Conservation (phyloP, 2,113 vertebrate genomes). For the Cinclus cinclus region DNA sequence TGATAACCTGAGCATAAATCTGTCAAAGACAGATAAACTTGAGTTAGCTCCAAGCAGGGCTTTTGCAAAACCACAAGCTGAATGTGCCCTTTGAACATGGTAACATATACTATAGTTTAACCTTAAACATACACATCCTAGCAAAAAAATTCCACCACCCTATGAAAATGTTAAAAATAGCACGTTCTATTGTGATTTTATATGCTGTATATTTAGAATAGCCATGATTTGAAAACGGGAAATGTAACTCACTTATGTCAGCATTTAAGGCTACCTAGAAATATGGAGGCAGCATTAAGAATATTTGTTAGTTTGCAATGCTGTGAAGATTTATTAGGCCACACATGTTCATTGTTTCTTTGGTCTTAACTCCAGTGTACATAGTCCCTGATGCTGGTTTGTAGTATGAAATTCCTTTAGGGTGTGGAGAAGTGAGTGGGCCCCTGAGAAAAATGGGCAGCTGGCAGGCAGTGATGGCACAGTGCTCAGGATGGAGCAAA, state of each 20-base stretch:
- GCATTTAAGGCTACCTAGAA: background rate
- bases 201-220: background rate
- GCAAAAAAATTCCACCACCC: background rate
- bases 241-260: background rate
- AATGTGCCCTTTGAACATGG: background rate
- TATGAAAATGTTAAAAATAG: background rate
- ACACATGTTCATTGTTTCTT: background rate
- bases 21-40: conserved; percentile 27
- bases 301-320: background rate
- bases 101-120: background rate
- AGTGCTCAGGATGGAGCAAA: background rate
- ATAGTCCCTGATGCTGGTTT: background rate
- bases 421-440: background rate
- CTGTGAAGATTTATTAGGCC: background rate
- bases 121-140: background rate
- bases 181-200: background rate
- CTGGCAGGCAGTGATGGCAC: background rate
- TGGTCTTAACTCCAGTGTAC: background rate
- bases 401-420: background rate
- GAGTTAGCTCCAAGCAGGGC: background rate
- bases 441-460: background rate
- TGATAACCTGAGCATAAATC: conserved; percentile 46
- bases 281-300: background rate
- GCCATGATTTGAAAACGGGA: background rate
- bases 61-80: background rate